phyloP scores from a whole-genome alignment of 2,797 vertebrate genomes.

The Hydrophis major region DNA sequence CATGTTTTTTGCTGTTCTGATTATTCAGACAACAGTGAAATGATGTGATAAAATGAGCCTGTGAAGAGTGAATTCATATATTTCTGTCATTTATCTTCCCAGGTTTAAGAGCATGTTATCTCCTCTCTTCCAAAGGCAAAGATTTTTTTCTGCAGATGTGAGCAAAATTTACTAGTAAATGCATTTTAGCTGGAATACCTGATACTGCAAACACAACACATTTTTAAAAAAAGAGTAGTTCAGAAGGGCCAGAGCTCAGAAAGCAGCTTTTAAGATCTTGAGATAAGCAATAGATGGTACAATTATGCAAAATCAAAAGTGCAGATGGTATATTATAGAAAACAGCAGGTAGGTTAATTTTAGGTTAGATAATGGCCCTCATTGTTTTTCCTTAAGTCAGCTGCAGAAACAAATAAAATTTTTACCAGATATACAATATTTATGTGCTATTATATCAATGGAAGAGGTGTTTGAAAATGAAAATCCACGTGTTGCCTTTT shows the following conservation, averaged over 20 bases:
- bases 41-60: background rate
- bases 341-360: background rate
- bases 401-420: background rate
- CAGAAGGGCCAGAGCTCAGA: background rate
- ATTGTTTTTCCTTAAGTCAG: background rate
- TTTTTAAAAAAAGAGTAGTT: background rate
- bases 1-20: background rate
- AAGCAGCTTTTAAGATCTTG: background rate
- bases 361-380: background rate
- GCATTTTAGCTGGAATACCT: background rate
- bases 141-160: background rate
- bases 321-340: background rate
- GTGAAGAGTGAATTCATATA: background rate
- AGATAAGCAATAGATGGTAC: slow-evolving; percentile 1
- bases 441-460: background rate
- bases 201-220: background rate
- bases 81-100: background rate
- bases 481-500: background rate
- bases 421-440: background rate
- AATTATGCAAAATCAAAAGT: background rate
- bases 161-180: background rate
- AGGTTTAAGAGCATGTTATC: background rate
- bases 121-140: background rate
- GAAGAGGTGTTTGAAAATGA: background rate
- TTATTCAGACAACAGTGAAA: background rate